Base-by-base conservation (phyloP, 2,888 invertebrate species). In the Tridacna gigas region DNA sequence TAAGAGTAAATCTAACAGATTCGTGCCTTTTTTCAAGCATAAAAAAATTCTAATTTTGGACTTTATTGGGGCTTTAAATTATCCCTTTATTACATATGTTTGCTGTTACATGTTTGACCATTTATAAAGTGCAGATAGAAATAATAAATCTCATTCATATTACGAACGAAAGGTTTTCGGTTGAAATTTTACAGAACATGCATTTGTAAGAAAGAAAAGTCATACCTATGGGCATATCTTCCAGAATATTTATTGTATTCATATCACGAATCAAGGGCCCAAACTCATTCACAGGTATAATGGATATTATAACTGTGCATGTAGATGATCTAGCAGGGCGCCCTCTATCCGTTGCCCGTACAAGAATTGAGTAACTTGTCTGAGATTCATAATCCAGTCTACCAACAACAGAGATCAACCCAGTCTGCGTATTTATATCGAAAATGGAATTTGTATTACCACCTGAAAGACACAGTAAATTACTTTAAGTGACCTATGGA, bases 221-320 rank as follows among this genome's bases (percentile, higher is more conserved):
- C 20, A 63, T 83, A 89, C 90, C 90, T 78, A 86, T 74, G 18
- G 25, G 20, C 0, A 80, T 77, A 66, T 86, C 83, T 79, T 90
- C 90, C 4, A 84, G 76, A 51, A 90, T 81, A 18, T 60, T 73
- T 4, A 83, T 74, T 5, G 84, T 66, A n/a, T 71, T 47, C 51
- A 71, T 71, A 2, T 79, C 82, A 9, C 75, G 22, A 74, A 90
- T 84, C 20, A 82, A 82, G 13, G 91, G 90, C n/a, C 79, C 77
- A 60, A 85, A 86, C 67, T 91, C 91, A 77, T 91, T 91, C 9
- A 86, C 86, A 1, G 90, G 88, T 11, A 80, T 66, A 20, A 91
- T 83, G 13, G 84, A 77, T 13, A 90, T 74, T 25, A 87, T 73
- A 2, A 88, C 86, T 13, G 80, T 88, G 12, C 87, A 86, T 12